A percentile compares a stretch with the other conserved stretches of the same genome.
Conservation (phyloP, 1,140 invertebrate genomes). For the Drosophila neocordata region DNA sequence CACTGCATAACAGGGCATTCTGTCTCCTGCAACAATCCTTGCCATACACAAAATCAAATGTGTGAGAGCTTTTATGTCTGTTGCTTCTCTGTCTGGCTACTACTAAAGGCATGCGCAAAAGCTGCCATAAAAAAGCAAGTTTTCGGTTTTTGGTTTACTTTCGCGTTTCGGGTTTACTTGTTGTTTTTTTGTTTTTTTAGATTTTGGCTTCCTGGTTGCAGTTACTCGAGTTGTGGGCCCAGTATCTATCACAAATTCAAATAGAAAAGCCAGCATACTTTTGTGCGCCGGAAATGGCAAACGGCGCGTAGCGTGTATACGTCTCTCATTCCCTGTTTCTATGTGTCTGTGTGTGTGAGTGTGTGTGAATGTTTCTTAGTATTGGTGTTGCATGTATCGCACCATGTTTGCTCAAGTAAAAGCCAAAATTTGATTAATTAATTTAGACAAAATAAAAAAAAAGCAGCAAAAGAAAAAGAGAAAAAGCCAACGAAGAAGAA, state of each 20-base stretch:
- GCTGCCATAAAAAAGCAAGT: constrained; percentile 17
- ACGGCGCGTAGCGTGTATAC: constrained; percentile 47
- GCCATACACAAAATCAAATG: constrained; percentile 28
- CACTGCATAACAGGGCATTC: background rate
- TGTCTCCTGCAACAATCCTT: constrained; percentile 31
- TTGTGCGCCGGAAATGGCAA: constrained; percentile 52
- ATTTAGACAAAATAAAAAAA: constrained; percentile 35
- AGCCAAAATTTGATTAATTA: constrained; percentile 61
- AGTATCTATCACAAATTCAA: constrained; percentile 70
- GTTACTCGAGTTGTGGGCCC: constrained; percentile 5
- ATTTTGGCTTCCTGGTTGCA: constrained; percentile 27
- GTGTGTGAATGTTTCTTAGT: constrained; percentile 26
- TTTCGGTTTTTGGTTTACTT: constrained; percentile 18
- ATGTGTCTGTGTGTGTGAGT: constrained; percentile 16
- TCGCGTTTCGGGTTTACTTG: constrained; percentile 6
- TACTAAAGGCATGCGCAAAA: constrained; percentile 15
- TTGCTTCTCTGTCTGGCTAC: constrained; percentile 34
- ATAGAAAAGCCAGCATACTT: constrained; percentile 49
- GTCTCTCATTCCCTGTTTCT: constrained; percentile 10
- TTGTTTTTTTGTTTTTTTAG: background rate
- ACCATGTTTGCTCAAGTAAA: constrained; percentile 69
- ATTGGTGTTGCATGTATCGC: constrained; percentile 55
- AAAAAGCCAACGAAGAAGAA: constrained; percentile 5
- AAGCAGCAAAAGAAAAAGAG: constrained; percentile 30
- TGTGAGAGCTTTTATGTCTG: constrained; percentile 32